These are phyloP conservation scores for Crotophaga sulcirostris DNA, from an alignment of 2,113 vertebrate species.

Conservation along the genomic window DNA sequence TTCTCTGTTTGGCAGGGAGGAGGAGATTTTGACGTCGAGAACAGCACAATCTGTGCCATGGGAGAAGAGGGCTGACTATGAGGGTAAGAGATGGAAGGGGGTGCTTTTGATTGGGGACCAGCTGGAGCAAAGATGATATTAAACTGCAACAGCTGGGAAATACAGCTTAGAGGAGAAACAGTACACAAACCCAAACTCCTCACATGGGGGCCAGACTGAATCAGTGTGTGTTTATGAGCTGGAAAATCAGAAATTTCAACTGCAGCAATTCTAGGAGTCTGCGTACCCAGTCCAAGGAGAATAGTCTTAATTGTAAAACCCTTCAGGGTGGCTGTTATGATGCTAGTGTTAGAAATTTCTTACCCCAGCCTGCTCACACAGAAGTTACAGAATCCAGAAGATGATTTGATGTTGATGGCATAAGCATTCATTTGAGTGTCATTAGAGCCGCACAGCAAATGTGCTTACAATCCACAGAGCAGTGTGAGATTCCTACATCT, in stretches of 20 bases:
- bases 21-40: not conserved
- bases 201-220: not conserved
- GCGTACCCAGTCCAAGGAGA: not conserved
- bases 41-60: not conserved
- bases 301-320: not conserved
- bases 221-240: not conserved
- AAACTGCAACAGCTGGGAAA: not conserved
- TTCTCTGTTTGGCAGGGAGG: not conserved
- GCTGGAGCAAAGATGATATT: not conserved
- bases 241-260: not conserved
- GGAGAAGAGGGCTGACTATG: not conserved
- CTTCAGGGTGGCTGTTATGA: not conserved
- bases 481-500: not conserved
- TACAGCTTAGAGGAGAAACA: not conserved
- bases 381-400: not conserved
- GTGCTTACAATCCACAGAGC: not conserved
- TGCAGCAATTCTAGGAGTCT: not conserved
- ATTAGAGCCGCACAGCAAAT: rapidly evolving
- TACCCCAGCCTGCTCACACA: not conserved
- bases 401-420: not conserved
- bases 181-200: not conserved
- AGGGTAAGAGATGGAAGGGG: not conserved
- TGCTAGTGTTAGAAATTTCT: not conserved
- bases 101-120: not conserved
- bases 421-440: not conserved